Percentiles rank a stretch among this genome's conserved stretches.
Conservation (phyloP, 1,140 invertebrate species). For the Diorhabda sublineata region DNA sequence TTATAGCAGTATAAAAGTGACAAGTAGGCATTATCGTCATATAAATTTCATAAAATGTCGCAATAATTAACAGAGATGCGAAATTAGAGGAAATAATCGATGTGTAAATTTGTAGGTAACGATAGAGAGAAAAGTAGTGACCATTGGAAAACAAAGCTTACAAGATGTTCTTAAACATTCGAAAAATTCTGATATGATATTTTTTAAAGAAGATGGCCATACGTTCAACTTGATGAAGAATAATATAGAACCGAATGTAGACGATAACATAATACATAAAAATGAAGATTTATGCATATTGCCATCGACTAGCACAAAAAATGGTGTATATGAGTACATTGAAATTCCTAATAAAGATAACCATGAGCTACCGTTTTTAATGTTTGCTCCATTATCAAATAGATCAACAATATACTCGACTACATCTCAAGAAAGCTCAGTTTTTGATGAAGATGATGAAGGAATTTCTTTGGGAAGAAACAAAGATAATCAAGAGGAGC, state of each 20-base stretch:
- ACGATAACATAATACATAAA: too few relatives aligned
- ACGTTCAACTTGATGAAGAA: background rate
- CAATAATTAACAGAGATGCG: too few relatives aligned
- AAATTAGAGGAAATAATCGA: too few relatives aligned
- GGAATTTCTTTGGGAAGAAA: constrained; percentile 12
- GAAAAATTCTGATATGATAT: constrained; percentile 14
- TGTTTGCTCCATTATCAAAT: constrained; percentile 22
- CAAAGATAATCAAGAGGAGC: background rate
- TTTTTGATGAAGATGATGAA: constrained; percentile 21
- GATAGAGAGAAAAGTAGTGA: constrained; percentile 14
- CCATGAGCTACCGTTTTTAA: background rate
- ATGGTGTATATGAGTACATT: background rate
- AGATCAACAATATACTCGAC: constrained; percentile 28
- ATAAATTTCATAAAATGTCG: too few relatives aligned
- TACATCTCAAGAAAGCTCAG: constrained; percentile 24
- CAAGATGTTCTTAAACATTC: constrained; percentile 1
- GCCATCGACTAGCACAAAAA: background rate
- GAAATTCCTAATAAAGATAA: constrained; percentile 4
- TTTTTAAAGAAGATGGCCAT: constrained; percentile 12
- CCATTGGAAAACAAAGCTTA: background rate
- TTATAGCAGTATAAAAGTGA: too few relatives aligned
- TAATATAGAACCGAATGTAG: too few relatives aligned
- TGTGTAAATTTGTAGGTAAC: background rate
- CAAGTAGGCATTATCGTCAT: too few relatives aligned
- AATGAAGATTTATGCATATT: too few relatives aligned